Percentiles rank a stretch among this genome's conserved stretches.
These are phyloP conservation scores for Megaceryle torquata DNA, from an alignment of 2,113 vertebrate genomes.

Conservation along the genomic window DNA sequence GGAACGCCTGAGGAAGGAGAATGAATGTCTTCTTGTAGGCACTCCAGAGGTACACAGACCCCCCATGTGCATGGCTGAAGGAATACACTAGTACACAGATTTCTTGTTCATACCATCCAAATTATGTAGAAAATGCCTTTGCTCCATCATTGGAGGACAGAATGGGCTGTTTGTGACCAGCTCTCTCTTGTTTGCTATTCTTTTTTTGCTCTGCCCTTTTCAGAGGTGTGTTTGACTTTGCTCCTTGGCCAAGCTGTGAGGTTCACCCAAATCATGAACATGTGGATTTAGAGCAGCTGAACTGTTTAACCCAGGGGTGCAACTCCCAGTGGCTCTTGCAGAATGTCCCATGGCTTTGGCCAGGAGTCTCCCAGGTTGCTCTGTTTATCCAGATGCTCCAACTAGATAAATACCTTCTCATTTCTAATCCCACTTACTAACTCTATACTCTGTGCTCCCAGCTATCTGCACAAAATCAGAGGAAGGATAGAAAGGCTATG, in stretches of 20 bases:
- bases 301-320: background rate
- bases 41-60: background rate
- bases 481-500: background rate
- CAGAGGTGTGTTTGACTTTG: background rate
- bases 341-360: background rate
- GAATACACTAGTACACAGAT: constrained; percentile 12
- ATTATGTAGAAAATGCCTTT: constrained; percentile 48
- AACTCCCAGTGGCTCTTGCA: background rate
- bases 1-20: constrained; percentile 42
- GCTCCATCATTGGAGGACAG: background rate
- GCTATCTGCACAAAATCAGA: background rate
- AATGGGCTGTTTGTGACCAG: constrained; percentile 6
- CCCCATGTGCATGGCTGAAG: background rate
- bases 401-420: background rate
- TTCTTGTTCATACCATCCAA: background rate
- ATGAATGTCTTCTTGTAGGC: constrained; percentile 37
- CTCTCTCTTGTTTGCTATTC: background rate
- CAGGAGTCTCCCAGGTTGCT: background rate
- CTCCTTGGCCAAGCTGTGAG: background rate
- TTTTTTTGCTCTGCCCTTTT: background rate
- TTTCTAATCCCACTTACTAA: background rate
- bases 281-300: background rate
- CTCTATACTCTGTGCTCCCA: background rate
- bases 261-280: background rate
- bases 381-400: background rate